Percentiles rank a stretch among this genome's conserved stretches.
Evolutionary conservation across 1,140 invertebrate species (phyloP).

Genomic region (Druon quercuslanigerum): DNA sequence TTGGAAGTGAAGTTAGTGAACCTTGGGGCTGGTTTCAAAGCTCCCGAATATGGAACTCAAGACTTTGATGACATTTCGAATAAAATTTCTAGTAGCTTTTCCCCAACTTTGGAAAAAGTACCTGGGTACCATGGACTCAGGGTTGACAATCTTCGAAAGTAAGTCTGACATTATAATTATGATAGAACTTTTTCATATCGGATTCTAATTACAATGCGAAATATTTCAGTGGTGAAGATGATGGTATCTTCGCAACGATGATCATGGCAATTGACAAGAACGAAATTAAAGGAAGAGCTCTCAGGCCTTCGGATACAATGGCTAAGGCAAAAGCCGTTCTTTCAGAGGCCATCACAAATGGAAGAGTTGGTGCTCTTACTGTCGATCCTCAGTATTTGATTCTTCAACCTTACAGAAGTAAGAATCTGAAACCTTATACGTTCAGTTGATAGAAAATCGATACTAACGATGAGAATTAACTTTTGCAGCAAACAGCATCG

Average conservation of each 20-base stretch:
- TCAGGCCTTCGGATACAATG: constrained; percentile 72
- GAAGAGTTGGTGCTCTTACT: constrained; percentile 84
- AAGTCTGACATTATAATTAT: constrained; percentile 36
- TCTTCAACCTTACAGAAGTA: constrained; percentile 78
- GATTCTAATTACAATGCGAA: background rate
- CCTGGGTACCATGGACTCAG: constrained; percentile 84
- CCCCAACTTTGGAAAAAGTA: constrained; percentile 78
- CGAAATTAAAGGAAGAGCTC: constrained; percentile 78
- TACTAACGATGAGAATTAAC: background rate
- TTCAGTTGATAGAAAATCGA: no score
- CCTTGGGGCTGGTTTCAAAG: constrained; percentile 84
- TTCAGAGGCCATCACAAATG: constrained; percentile 81
- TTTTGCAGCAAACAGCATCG: constrained; percentile 63
- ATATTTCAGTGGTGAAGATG: constrained; percentile 72
- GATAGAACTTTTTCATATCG: background rate
- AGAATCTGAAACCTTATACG: constrained; percentile 2
- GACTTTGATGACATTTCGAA: constrained; percentile 86
- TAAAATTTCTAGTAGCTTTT: constrained; percentile 81
- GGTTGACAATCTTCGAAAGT: constrained; percentile 85
- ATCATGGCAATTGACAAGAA: constrained; percentile 81
- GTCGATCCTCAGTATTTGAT: constrained; percentile 87
- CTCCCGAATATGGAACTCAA: constrained; percentile 80
- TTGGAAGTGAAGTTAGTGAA: constrained; percentile 85
- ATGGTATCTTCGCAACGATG: constrained; percentile 80
- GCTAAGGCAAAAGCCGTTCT: constrained; percentile 76